Evolutionary conservation across 2,797 vertebrate species (phyloP), one percentile per base, ranked within the genome.

Genomic region (Eleutherodactylus coqui): DNA sequence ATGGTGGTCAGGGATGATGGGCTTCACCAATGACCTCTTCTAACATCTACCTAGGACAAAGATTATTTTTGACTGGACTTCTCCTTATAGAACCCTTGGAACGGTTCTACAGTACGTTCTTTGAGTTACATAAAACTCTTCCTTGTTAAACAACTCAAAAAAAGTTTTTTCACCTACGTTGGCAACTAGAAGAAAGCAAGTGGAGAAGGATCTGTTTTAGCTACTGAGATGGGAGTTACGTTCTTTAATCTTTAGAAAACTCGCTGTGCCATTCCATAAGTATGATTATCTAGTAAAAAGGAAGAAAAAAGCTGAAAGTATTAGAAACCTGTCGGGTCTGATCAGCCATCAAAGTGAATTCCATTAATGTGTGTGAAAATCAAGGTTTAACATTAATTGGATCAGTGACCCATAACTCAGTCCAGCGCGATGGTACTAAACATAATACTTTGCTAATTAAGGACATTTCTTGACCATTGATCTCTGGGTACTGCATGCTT

Each of bases 401-500:
- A 81, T 64, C 78, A 55, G 70, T 85, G 84, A 85, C 84, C 78
- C 85, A 75, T 62, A 82, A 86, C 78, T 51, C 17, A 34, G 85
- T 47, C 53, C 69, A 17, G 43, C 29, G 62, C 51, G 45, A 62
- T 43, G 70, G 78, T 75, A 64, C 85, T 75, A 76, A 81, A 60
- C 55, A 64, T 82, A 86, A 86, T 86, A 81, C 78, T 72, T 34
- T 75, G 85, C 69, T 86, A 81, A 86, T 86, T 86, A 86, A 81
- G 85, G 85, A 86, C 85, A 86, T 75, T 86, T 85, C 76, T 80
- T 72, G 77, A 85, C 77, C 77, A 85, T 75, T 85, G 84, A 85
- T 85, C 84, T 85, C 77, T 41, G 17, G 77, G 69, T 43, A 5
- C 41, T 38, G 41, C 77, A 85, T 38, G 84, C 85, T 67, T 86